Evolutionary conservation across 2,888 invertebrate species (phyloP), one percentile per base, ranked within the genome.

Genomic region (Drosophila emarginata): DNA sequence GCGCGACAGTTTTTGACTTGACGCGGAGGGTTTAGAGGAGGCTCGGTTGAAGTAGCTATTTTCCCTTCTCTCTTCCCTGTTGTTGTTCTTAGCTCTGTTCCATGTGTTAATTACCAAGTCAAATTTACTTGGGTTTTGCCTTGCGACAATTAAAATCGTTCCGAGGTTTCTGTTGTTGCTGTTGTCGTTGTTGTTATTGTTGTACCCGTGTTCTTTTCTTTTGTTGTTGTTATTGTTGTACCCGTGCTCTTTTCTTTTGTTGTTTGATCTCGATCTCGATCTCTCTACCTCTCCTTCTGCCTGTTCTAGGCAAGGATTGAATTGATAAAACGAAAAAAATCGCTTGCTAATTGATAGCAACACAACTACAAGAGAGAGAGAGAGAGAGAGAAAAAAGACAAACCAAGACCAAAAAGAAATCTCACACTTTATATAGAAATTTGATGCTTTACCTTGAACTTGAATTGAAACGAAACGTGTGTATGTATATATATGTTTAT

Each of bases 71-170:
- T 15, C 18, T 32, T 15, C 18, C 14, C 32, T 32, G 18, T 21
- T 3, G 18, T 21, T 18, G 4, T 21, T 67, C 67, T 36, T 67
- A 59, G 67, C 67, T 53, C 52, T 32, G 57, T 51, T 14, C 37
- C 80, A 78, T 80, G 79, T 81, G 82, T 79, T 87, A 81, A 82
- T 82, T 87, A 72, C 78, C 86, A 82, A 82, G 82, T 82, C 82
- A 82, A 87, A 87, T 81, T 74, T 54, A 36, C 53, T 53, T 59
- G 50, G 36, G 51, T 32, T 73, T 73, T 72, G 79, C 71, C 80
- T 80, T 81, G 72, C 79, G 71, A 78, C 85, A 87, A 82, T 81
- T 80, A 80, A 86, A 78, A 78, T 59, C 64, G 36, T 66, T 62
- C 39, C 54, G 26, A 59, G 72, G 51, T 72, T 61, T 39, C 51